Evolutionary conservation across 2,113 vertebrate species (phyloP), one percentile per base, ranked within the genome.

Genomic region (Hystrix cristata): DNA sequence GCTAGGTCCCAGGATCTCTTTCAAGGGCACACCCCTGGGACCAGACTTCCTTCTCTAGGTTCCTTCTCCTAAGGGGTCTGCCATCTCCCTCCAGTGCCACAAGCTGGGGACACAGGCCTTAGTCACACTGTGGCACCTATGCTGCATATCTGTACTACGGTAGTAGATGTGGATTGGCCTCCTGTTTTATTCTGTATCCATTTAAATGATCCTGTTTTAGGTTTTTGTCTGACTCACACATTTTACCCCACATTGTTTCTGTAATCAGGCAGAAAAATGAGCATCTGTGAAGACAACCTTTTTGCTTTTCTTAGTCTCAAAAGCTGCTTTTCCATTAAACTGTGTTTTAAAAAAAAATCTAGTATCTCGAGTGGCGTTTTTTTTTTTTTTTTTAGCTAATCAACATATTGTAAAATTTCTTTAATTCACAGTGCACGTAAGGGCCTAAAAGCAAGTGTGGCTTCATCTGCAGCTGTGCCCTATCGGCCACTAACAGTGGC

Each of bases 211-310:
- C 38, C 57, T 23, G 46, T 60, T 72, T 91, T 81, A 80, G 46
- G 34, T 74, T 78, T 81, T 95, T 55, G 46, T 62, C 34, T 62
- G 67, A 84, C 48, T 95, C 53, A 89, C 25, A 65, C 78, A n/a
- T 80, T 95, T 79, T 91, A 80, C 38, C 57, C 57, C 80, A 65
- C 43, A 27, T 82, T 86, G 69, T 87, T 86, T 89, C 67, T 93
- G 62, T 48, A 94, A 29, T 93, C 81, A 93, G 92, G 51, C 67
- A 93, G 96, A 96, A 69, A 94, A 92, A 67, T 53, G 79, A 95
- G 62, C 79, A 90, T 80, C 82, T 96, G 96, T 69, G 69, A 93
- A 64, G 31, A 87, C 69, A 91, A 60, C 53, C 91, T 87, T 97
- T 90, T 82, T 89, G 88, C 38, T 93, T 51, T 86, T 84, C 69